A percentile compares a stretch with the other conserved stretches of the same genome.
phyloP scores from a whole-genome alignment of 2,797 vertebrate genomes.

The Todus mexicanus region DNA sequence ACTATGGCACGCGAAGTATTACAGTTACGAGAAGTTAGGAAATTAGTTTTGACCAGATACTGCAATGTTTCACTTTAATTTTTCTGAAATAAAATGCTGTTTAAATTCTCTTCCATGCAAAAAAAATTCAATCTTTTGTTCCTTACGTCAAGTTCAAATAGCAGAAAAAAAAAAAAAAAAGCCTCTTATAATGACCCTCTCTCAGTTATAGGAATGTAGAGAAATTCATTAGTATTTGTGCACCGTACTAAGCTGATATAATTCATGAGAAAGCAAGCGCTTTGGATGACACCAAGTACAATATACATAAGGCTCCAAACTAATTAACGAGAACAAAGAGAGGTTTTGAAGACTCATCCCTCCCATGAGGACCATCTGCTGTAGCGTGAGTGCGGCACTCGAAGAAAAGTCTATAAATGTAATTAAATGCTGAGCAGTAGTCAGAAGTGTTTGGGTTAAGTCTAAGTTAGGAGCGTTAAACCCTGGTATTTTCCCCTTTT shows the following conservation, averaged over 20 bases:
- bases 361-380: background rate
- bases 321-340: background rate
- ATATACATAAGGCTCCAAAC: background rate
- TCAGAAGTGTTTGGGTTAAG: background rate
- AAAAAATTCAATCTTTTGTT: background rate
- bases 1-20: background rate
- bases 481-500: background rate
- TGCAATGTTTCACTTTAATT: background rate
- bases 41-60: background rate
- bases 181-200: background rate
- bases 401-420: background rate
- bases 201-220: background rate
- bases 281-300: background rate
- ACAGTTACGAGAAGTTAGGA: background rate
- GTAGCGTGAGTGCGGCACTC: background rate
- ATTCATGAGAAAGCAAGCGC: background rate
- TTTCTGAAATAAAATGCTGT: background rate
- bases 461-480: background rate
- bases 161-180: background rate
- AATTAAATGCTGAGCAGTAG: background rate
- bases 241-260: background rate
- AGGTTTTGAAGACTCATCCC: background rate
- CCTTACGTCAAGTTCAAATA: background rate
- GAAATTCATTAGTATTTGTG: background rate
- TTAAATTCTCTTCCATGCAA: background rate